Evolutionary conservation across 2,888 invertebrate species (phyloP).

Genomic region (Isotomurus palustris): DNA sequence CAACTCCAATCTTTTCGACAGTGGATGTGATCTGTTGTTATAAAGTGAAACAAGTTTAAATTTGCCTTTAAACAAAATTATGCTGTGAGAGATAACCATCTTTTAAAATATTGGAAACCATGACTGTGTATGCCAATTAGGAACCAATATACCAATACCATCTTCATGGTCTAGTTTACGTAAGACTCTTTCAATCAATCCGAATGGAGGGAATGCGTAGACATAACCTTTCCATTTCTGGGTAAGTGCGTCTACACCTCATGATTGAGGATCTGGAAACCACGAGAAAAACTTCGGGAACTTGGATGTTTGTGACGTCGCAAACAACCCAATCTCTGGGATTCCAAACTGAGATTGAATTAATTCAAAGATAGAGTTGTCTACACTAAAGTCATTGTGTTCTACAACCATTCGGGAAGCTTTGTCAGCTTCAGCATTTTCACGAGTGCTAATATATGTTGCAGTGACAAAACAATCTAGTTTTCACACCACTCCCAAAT

Average conservation of each 20-base stretch:
- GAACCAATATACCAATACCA: constrained; percentile 26
- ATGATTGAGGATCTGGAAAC: constrained; percentile 8
- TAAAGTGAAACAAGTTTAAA: constrained; percentile 18
- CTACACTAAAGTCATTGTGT: constrained; percentile 6
- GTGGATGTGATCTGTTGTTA: constrained; percentile 15
- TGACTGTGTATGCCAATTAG: constrained; percentile 26
- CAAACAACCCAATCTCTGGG: constrained; percentile 14
- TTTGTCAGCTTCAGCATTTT: constrained; percentile 12
- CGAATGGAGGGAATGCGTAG: constrained; percentile 18
- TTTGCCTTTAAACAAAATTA: constrained; percentile 9
- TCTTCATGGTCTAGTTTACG: constrained; percentile 22
- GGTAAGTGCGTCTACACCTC: constrained; percentile 20
- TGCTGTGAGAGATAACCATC: constrained; percentile 7
- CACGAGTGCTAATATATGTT: constrained; percentile 10
- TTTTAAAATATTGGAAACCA: constrained; percentile 28
- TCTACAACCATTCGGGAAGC: constrained; percentile 1
- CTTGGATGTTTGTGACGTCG: constrained; percentile 4
- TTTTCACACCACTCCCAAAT: constrained; percentile 20
- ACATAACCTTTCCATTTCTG: constrained; percentile 3
- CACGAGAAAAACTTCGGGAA: constrained; percentile 9
- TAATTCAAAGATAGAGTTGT: background rate
- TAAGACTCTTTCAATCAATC: constrained; percentile 14
- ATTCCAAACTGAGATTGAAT: background rate
- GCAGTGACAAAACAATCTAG: constrained; percentile 5
- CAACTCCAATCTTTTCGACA: constrained; percentile 8